These are phyloP conservation scores for Brevimyrus niger DNA, from an alignment of 2,113 vertebrate species.

Conservation along the genomic window DNA sequence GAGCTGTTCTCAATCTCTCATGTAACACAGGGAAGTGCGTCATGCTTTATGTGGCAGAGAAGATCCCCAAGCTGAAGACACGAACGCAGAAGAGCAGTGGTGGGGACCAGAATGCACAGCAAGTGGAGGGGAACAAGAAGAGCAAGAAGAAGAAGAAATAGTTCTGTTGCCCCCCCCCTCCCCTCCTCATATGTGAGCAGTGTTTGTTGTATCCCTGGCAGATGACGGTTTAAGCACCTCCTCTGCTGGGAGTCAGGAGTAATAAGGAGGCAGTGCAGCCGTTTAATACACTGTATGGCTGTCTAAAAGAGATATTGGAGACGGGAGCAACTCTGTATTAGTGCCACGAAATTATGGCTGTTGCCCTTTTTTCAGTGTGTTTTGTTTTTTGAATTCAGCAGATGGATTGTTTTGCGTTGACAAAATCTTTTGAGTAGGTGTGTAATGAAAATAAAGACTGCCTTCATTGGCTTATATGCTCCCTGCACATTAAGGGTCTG, in stretches of 20 bases:
- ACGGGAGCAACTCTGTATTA: not conserved
- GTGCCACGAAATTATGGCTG: not conserved
- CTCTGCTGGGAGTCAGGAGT: not conserved
- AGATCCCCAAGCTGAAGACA: conserved; percentile 94
- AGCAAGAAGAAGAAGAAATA: conserved; percentile 97
- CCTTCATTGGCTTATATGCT: not conserved
- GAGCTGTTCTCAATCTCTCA: not conserved
- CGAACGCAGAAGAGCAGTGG: conserved; percentile 84
- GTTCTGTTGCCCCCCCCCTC: not conserved
- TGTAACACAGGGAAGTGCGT: conserved; percentile 74
- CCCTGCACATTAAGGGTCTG: not conserved
- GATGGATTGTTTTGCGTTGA: not conserved
- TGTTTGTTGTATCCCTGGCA: not conserved
- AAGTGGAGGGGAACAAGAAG: conserved; percentile 88
- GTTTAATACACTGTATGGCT: not conserved
- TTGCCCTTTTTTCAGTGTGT: not conserved
- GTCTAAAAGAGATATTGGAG: not conserved
- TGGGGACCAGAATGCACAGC: conserved; percentile 73
- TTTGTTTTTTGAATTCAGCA: not conserved
- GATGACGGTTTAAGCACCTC: not conserved
- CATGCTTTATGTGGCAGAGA: conserved; percentile 90
- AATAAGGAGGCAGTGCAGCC: not conserved
- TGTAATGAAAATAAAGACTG: not conserved
- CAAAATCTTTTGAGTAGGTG: not conserved
- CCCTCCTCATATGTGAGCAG: not conserved